Conservation (phyloP, 2,113 vertebrate species). For the Thomomys bottae region DNA sequence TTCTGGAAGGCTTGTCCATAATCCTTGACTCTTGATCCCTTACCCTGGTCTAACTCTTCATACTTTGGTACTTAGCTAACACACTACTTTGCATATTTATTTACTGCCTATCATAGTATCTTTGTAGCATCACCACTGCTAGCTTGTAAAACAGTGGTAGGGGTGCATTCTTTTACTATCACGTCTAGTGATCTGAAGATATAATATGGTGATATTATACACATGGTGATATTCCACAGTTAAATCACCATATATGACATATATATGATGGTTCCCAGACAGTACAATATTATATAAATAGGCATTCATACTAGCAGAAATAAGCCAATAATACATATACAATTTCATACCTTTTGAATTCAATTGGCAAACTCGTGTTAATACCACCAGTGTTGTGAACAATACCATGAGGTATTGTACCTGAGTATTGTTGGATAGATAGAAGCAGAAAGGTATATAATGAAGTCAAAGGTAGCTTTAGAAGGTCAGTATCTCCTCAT, state of each 20-base stretch:
- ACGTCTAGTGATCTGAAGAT: too few relatives aligned
- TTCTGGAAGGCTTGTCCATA: background rate
- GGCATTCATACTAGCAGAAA: background rate
- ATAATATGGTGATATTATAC: too few relatives aligned
- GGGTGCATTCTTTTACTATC: background rate
- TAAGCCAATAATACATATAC: background rate
- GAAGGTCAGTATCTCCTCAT: background rate
- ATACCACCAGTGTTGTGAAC: background rate
- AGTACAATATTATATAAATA: background rate
- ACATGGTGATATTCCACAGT: too few relatives aligned
- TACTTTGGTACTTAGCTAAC: background rate
- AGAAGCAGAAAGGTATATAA: background rate
- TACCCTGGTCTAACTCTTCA: background rate
- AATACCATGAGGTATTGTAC: background rate
- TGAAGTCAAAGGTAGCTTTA: background rate
- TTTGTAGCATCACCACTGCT: background rate
- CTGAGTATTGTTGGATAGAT: background rate
- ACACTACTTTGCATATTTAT: too few relatives aligned
- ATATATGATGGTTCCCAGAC: too few relatives aligned
- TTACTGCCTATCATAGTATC: background rate
- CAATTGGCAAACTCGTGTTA: background rate
- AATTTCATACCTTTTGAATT: background rate
- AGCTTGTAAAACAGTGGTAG: background rate
- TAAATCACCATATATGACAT: too few relatives aligned
- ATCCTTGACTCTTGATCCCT: background rate